A percentile compares a stretch with the other conserved stretches of the same genome.
phyloP scores from a whole-genome alignment of 2,113 vertebrate species.

The Rana temporaria region DNA sequence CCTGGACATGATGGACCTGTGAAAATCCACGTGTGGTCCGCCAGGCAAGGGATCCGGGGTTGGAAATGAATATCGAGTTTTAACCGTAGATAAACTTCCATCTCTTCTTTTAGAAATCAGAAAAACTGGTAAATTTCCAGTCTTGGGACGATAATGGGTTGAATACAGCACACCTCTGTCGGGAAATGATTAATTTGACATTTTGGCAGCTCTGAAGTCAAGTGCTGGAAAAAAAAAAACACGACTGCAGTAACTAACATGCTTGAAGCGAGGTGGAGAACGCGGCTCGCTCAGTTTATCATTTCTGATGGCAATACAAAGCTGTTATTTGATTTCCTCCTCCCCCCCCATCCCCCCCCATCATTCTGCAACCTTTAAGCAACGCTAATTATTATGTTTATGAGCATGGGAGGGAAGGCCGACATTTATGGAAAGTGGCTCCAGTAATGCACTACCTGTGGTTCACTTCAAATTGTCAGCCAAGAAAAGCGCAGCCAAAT shows the following conservation, averaged over 20 bases:
- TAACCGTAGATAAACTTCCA: too few species aligned
- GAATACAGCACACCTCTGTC: too few species aligned
- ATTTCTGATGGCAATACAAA: constrained; percentile 17
- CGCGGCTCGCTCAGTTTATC: constrained; percentile 7
- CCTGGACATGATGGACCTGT: too few species aligned
- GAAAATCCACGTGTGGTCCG: too few species aligned
- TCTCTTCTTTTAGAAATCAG: too few species aligned
- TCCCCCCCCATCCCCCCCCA: constrained; percentile 24
- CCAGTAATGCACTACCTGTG: constrained; percentile 49
- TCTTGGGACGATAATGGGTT: too few species aligned
- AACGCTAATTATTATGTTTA: constrained; percentile 53
- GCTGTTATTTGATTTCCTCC: constrained; percentile 40
- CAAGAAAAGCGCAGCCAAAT: constrained; percentile 41
- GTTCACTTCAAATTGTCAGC: constrained; percentile 25
- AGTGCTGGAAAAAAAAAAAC: not conserved
- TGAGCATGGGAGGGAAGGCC: constrained; percentile 5
- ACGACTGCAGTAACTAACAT: not conserved
- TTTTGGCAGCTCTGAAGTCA: constrained; percentile 4
- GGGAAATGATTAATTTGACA: not conserved
- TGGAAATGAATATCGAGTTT: too few species aligned
- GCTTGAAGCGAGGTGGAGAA: not conserved
- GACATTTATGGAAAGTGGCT: constrained; percentile 44
- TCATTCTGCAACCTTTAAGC: constrained; percentile 37
- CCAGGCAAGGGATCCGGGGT: too few species aligned
- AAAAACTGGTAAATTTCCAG: too few species aligned